Evolutionary conservation across 1,140 invertebrate genomes (phyloP), one percentile per base, ranked within the genome.

Genomic region (Zaprionus tsacasi): DNA sequence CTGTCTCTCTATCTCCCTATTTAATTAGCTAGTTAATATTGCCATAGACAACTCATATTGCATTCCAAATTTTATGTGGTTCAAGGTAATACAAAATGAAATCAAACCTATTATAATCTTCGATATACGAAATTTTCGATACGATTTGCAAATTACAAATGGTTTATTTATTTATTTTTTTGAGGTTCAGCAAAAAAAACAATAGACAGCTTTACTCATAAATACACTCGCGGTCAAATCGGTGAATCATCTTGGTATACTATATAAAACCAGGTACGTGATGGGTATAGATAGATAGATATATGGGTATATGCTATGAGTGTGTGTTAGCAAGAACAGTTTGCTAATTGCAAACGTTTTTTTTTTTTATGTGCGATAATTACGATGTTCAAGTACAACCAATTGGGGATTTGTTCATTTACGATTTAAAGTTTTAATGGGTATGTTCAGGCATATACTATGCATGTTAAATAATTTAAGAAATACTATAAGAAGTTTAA

Each of bases 1-100:
- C 25, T 38, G 36, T 54, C 57, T 61, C 54, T 17, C 43, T 30
- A 1, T 58, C 27, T 27, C 50, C 36, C 12, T 56, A 35, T 15
- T n/a, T 72, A 72, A 79, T 82, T 76, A 70, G 59, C 69, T 75
- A 70, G 81, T 69, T 64, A 78, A 59, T 67, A 70, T 70, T 68
- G 64, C 68, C 73, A 85, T 63, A 74, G 76, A 83, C 68, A 27
- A 27, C 25, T 27, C 25, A 27, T 27, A 27, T 30, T 30, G 27
- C 27, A 66, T 57, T 60, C 11, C 12, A 60, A 69, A 69, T 35
- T 69, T 58, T 71, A 55, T 64, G 11, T 55, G 7, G 50, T 57
- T 43, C 52, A 57, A 66, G n/a, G 54, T 38, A 21, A 21, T 21
- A 43, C 38, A 45, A 66, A 66, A 48, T 48, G 35, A 45, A 55